Conservation (phyloP, 2,888 invertebrate genomes). For the Prenolepis imparis region DNA sequence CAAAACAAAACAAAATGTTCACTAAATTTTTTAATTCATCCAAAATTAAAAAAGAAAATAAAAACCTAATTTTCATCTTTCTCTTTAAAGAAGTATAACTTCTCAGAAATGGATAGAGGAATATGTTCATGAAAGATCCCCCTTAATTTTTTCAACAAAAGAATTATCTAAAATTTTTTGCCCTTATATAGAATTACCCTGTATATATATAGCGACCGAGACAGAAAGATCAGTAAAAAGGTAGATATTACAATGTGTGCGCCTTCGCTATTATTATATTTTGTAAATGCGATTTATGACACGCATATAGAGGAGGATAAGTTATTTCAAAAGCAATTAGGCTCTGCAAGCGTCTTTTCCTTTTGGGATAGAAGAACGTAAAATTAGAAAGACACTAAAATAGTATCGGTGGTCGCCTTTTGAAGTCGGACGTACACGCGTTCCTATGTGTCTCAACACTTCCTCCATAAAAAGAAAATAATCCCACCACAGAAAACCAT, state of each 20-base stretch:
- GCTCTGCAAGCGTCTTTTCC: constrained; percentile 57
- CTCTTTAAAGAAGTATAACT: too few species aligned
- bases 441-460: constrained; percentile 42
- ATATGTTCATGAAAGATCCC: too few species aligned
- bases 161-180: too few species aligned
- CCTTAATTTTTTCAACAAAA: too few species aligned
- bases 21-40: too few species aligned
- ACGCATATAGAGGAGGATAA: constrained; percentile 19
- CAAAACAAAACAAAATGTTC: too few species aligned
- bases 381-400: constrained; percentile 72
- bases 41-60: too few species aligned
- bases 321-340: constrained; percentile 70
- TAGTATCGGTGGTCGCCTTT: constrained; percentile 63
- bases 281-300: constrained; percentile 16
- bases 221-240: neutral
- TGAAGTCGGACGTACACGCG: constrained; percentile 57
- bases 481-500: neutral
- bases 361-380: constrained; percentile 59
- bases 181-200: too few species aligned
- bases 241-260: neutral
- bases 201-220: too few species aligned
- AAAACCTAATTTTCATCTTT: too few species aligned
- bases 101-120: too few species aligned
- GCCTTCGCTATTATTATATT: neutral
- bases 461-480: constrained; percentile 31